These are phyloP conservation scores for Neuroscelio doddi DNA, from an alignment of 2,888 invertebrate species.

Conservation along the genomic window DNA sequence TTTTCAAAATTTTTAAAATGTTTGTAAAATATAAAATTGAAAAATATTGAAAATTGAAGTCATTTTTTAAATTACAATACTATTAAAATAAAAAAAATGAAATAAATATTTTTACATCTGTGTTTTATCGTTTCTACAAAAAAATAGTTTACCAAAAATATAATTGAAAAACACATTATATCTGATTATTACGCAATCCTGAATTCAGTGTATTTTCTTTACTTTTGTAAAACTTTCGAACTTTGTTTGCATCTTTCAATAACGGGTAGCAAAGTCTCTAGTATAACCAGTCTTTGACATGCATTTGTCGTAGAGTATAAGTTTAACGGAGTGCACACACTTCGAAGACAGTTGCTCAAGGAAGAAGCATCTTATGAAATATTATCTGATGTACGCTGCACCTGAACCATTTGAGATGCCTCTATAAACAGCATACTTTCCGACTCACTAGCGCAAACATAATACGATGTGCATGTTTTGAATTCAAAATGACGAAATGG, in stretches of 20 bases:
- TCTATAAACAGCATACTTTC: constrained; percentile 64
- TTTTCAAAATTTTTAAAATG: no score
- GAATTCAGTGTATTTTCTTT: no score
- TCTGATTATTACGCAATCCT: no score
- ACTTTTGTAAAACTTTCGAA: no score
- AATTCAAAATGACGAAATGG: constrained; percentile 51
- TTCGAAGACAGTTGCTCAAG: constrained; percentile 26
- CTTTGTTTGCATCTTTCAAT: constrained; percentile 37
- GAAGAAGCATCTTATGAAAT: constrained; percentile 39
- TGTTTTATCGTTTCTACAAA: no score
- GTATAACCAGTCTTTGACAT: constrained; percentile 34
- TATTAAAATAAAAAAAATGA: no score
- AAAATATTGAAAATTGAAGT: no score
- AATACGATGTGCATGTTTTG: constrained; percentile 58
- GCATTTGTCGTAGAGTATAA: constrained; percentile 34
- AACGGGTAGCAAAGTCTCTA: constrained; percentile 1
- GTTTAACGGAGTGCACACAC: constrained; percentile 37
- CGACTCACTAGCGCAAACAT: constrained; percentile 59
- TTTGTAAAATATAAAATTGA: no score
- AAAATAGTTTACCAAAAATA: no score
- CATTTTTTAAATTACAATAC: no score
- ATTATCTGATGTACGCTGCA: constrained; percentile 27
- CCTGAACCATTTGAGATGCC: constrained; percentile 36
- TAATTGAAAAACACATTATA: no score
- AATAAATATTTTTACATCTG: no score